Conservation (phyloP, 1,140 invertebrate species). For the Drosophila carrolli region DNA sequence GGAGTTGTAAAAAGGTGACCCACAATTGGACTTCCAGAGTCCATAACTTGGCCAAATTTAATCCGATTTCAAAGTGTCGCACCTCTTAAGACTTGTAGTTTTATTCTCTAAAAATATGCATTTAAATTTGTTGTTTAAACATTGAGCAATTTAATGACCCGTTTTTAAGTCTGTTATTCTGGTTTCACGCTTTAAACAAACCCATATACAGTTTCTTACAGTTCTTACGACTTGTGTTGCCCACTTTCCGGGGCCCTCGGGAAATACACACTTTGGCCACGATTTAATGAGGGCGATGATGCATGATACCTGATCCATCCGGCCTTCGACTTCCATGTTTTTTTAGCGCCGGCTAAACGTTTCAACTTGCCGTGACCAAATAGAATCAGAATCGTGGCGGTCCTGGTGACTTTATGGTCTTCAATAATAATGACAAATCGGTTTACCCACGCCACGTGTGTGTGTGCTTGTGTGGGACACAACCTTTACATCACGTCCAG, state of each 20-base stretch:
- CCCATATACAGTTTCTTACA: no score
- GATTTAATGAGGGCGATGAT: conserved; percentile 13
- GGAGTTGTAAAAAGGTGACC: no score
- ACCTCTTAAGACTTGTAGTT: no score
- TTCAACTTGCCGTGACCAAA: conserved; percentile 54
- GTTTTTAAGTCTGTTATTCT: no score
- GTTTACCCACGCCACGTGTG: conserved; percentile 41
- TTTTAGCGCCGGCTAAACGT: conserved; percentile 68
- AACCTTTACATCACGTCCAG: conserved; percentile 71
- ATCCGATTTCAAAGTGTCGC: no score
- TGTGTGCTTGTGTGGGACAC: conserved; percentile 12
- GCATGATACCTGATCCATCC: conserved; percentile 24
- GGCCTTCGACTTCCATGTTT: conserved; percentile 5
- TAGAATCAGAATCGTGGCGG: conserved; percentile 1
- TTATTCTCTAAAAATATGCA: no score
- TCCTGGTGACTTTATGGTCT: conserved; percentile 54
- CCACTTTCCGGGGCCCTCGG: no score
- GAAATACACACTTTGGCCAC: background rate
- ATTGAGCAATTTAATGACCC: no score
- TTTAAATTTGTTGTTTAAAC: no score
- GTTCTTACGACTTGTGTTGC: background rate
- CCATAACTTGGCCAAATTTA: no score
- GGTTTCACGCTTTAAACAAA: no score
- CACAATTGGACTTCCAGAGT: no score
- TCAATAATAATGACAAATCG: conserved; percentile 82